Evolutionary conservation across 1,140 invertebrate species (phyloP), one percentile per base, ranked within the genome.

Genomic region (Drosophila neocordata): DNA sequence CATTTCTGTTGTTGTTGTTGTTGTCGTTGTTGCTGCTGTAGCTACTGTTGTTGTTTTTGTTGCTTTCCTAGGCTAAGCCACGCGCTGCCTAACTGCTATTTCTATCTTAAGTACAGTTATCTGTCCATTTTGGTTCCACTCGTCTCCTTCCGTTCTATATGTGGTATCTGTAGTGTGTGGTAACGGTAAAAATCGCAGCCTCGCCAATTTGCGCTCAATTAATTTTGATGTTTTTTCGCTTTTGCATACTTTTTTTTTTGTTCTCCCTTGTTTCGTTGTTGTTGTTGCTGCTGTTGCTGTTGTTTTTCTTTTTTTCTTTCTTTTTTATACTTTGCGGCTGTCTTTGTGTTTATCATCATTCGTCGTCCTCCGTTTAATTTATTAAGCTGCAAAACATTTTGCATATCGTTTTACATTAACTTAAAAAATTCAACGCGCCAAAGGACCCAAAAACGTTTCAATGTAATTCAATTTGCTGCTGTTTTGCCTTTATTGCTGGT

Each of bases 131-230:
- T 20, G 2, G 15, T 9, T 31, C 12, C 60, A 13, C 27, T 13
- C 24, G 7, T 9, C 57, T 0, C 20, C 11, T 44, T 34, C 27
- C 22, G 27, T 12, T 55, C 53, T 57, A 38, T 69, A 52, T 53
- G 52, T 51, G 13, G 44, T 57, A 65, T 73, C 55, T 74, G 74
- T 66, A 56, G 27, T 31, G 27, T 31, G 35, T 24, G 38, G 20
- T 35, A 31, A 15, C 31, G 41, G 61, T 69, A 62, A 75, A 85
- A 87, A 85, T 85, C 82, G 62, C 63, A 75, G 55, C 71, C 59
- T 37, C 68, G 73, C 74, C 83, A 85, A 85, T 85, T 85, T 85
- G 82, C 83, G 82, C 82, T 88, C 82, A 85, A 85, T 85, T 85
- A 85, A 85, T 87, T 88, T 82, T 78, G 78, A 62, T 69, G 65